Conservation (phyloP, 2,888 invertebrate species). For the Drosophila subsilvestris region DNA sequence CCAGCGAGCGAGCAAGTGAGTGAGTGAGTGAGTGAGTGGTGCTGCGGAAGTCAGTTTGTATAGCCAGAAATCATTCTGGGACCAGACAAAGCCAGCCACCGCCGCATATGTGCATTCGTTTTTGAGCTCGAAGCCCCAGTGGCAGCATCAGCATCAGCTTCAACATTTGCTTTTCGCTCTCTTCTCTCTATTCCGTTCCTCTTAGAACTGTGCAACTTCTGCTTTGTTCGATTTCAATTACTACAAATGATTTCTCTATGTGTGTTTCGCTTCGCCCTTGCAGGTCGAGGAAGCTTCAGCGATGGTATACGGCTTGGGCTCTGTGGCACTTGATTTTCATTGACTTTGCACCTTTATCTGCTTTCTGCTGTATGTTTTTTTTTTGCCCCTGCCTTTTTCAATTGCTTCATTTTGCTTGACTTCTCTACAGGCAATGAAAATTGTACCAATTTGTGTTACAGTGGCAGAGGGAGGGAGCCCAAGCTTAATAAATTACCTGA, state of each 20-base stretch:
- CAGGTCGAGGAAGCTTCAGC: constrained; percentile 19
- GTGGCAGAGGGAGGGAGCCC: constrained; percentile 21
- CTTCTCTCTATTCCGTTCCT: constrained; percentile 1
- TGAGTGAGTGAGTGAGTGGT: constrained; percentile 20
- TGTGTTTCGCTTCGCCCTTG: constrained; percentile 25
- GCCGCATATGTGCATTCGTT: constrained; percentile 34
- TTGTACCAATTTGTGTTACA: constrained; percentile 49
- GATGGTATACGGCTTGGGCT: constrained; percentile 22
- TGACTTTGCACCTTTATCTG: constrained; percentile 59
- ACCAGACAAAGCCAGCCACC: constrained; percentile 35
- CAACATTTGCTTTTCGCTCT: not conserved
- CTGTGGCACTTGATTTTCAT: constrained; percentile 62
- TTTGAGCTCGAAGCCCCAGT: constrained; percentile 29
- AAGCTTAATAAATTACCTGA: constrained; percentile 74
- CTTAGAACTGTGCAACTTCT: constrained; percentile 44
- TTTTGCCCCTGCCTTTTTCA: constrained; percentile 21
- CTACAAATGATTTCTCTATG: constrained; percentile 70
- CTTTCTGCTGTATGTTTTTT: constrained; percentile 9
- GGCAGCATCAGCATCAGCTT: constrained; percentile 25
- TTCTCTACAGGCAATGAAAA: constrained; percentile 36
- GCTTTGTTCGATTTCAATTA: constrained; percentile 77
- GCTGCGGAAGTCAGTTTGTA: constrained; percentile 67
- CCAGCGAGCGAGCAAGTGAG: not conserved
- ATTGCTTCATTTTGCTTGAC: constrained; percentile 37
- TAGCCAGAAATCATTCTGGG: constrained; percentile 66